Evolutionary conservation across 2,797 vertebrate species (phyloP).

Genomic region (Ambastaia sidthimunki): DNA sequence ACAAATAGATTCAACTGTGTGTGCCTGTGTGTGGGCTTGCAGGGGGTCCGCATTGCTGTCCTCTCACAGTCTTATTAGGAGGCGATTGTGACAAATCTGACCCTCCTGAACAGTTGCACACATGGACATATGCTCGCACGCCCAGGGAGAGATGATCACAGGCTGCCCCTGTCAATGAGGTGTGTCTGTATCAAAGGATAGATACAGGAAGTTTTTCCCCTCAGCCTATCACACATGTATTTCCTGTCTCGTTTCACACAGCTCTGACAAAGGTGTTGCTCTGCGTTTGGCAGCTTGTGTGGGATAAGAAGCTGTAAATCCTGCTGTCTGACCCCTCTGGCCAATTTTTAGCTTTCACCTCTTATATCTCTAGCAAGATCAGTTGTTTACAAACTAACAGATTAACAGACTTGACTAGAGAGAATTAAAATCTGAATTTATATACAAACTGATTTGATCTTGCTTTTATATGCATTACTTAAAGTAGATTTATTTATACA

Average conservation of each 20-base stretch:
- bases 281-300: constrained; percentile 25
- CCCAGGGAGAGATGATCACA: constrained; percentile 29
- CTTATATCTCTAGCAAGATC: not conserved
- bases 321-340: not conserved
- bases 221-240: constrained; percentile 42
- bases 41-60: constrained; percentile 44
- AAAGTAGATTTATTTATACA: not conserved
- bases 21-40: constrained; percentile 10
- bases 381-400: not conserved
- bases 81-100: constrained; percentile 50
- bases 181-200: constrained; percentile 72
- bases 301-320: constrained; percentile 8
- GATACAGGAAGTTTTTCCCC: constrained; percentile 67
- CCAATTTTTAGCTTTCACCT: not conserved
- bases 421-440: not conserved
- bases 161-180: constrained; percentile 65
- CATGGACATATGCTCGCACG: constrained; percentile 10
- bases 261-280: constrained; percentile 32
- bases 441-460: not conserved
- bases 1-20: not conserved
- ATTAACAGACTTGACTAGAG: not conserved
- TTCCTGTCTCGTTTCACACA: constrained; percentile 49
- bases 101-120: constrained; percentile 33
- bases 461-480: not conserved
- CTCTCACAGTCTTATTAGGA: constrained; percentile 43